Conservation (phyloP, 2,888 invertebrate species). For the Aleiodes alternator region DNA sequence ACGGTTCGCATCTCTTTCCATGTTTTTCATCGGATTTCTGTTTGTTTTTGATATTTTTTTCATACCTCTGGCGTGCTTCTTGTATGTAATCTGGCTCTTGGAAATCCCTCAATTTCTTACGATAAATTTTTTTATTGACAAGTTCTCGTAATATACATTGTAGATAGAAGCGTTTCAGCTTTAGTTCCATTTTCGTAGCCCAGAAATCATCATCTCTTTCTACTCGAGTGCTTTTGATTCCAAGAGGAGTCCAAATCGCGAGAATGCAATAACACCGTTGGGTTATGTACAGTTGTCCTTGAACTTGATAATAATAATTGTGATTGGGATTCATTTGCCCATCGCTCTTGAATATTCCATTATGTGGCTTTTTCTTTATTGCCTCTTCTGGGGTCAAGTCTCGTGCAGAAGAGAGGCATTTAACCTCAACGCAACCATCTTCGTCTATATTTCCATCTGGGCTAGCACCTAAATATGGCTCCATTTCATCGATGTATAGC, state of each 20-base stretch:
- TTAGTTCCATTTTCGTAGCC: slow-evolving; percentile 46
- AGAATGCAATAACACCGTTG: slow-evolving; percentile 55
- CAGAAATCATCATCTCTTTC: slow-evolving; percentile 54
- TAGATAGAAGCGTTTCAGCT: slow-evolving; percentile 52
- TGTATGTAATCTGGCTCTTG: slow-evolving; percentile 48
- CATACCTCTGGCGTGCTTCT: slow-evolving; percentile 34
- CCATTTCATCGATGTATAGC: slow-evolving; percentile 58
- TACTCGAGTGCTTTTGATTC: slow-evolving; percentile 48
- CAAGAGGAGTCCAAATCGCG: slow-evolving; percentile 53
- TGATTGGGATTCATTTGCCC: slow-evolving; percentile 51
- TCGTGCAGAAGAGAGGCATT: slow-evolving; percentile 53
- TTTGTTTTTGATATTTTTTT: too few relatives aligned
- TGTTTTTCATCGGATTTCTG: too few relatives aligned
- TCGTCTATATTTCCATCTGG: slow-evolving; percentile 57
- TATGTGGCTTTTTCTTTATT: slow-evolving; percentile 9
- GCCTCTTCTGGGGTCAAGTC: slow-evolving; percentile 48
- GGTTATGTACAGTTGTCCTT: slow-evolving; percentile 58
- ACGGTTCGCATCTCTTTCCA: too few relatives aligned
- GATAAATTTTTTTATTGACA: neutral
- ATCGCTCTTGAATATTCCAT: neutral
- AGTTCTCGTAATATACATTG: slow-evolving; percentile 48
- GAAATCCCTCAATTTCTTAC: slow-evolving; percentile 41
- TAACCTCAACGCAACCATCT: slow-evolving; percentile 57
- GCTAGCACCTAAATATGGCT: slow-evolving; percentile 54
- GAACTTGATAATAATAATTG: slow-evolving; percentile 56